Conservation (phyloP, 2,888 invertebrate species). For the Pyrochroa serraticornis region DNA sequence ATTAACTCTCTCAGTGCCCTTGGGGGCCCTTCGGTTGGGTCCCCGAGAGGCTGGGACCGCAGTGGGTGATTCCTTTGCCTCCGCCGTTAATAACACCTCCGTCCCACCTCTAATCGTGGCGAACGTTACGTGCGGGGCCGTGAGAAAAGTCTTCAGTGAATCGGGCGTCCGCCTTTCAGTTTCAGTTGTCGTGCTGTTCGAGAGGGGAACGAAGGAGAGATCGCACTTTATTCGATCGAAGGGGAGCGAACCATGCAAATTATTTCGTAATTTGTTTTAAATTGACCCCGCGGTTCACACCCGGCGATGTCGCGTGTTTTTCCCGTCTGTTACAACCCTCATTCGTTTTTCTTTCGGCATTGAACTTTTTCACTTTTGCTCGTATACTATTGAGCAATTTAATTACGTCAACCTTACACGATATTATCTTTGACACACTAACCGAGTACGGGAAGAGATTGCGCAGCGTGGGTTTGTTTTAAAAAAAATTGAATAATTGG, state of each 20-base stretch:
- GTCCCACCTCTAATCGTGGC: no score
- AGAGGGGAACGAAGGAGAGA: not conserved
- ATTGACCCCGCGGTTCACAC: constrained; percentile 27
- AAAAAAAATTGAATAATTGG: no score
- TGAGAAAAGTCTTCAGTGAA: no score
- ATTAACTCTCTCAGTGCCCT: no score
- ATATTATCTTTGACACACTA: constrained; percentile 18
- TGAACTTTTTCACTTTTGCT: constrained; percentile 5
- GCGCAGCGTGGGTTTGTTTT: no score
- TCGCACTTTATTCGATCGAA: constrained; percentile 3
- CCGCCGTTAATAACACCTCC: no score
- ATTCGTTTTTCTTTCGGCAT: constrained; percentile 4
- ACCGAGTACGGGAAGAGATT: constrained; percentile 6
- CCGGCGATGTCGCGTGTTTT: constrained; percentile 1
- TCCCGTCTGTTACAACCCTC: constrained; percentile 6
- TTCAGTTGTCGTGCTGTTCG: no score
- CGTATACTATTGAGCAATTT: constrained; percentile 2
- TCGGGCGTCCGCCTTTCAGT: no score
- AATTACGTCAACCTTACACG: constrained; percentile 13
- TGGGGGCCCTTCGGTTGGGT: no score
- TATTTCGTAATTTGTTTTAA: constrained; percentile 35
- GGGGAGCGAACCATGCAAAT: constrained; percentile 29
- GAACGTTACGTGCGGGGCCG: no score
- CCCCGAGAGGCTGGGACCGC: no score
- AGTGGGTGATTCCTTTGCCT: no score